A percentile compares a stretch with the other conserved stretches of the same genome.
Evolutionary conservation across 2,888 invertebrate genomes (phyloP).

Genomic region (Epistrophella euchroma): DNA sequence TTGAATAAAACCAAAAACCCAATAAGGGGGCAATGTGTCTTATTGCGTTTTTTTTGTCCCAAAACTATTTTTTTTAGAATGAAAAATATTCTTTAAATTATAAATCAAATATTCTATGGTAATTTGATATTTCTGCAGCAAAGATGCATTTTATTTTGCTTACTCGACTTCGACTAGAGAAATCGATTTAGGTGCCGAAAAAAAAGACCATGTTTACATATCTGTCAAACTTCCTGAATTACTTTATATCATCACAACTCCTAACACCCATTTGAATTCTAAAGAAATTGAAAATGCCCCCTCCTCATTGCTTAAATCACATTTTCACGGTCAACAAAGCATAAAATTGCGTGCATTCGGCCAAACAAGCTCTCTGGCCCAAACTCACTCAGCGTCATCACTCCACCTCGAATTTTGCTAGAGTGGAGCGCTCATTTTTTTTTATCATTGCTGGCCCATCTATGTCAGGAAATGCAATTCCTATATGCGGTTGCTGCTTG

Average conservation of each 20-base stretch:
- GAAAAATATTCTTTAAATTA: no score
- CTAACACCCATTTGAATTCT: not conserved
- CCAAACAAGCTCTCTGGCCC: not conserved
- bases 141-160: no score
- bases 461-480: conserved; percentile 26
- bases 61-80: no score
- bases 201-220: no score
- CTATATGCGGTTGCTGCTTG: conserved; percentile 4
- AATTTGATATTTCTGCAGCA: no score
- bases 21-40: no score
- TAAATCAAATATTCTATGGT: no score
- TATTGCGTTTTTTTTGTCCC: no score
- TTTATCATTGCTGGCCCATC: conserved; percentile 11
- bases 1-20: no score
- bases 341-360: conserved; percentile 55
- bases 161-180: no score
- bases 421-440: conserved; percentile 1
- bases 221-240: not conserved
- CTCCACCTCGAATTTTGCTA: conserved; percentile 10
- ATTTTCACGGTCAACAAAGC: conserved; percentile 68
- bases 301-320: not conserved
- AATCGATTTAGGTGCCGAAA: no score
- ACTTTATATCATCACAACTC: not conserved
- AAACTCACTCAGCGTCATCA: not conserved
- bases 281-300: not conserved